Percentiles rank a stretch among this genome's conserved stretches.
Evolutionary conservation across 1,140 invertebrate species (phyloP).

Genomic region (Drosophila elegans): DNA sequence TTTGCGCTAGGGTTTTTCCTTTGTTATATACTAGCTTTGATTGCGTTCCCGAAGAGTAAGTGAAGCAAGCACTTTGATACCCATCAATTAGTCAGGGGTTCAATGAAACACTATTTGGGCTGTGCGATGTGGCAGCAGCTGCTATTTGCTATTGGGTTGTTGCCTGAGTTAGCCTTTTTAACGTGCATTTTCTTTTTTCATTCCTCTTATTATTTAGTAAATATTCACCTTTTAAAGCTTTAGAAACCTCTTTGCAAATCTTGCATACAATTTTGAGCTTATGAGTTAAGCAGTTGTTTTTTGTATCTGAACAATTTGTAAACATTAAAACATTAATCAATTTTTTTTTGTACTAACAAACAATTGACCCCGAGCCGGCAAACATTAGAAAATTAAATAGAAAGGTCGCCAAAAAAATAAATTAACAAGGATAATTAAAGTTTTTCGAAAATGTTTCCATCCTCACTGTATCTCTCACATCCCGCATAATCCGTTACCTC

Average conservation of each 20-base stretch:
- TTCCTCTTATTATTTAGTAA: too few species aligned
- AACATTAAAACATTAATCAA: too few species aligned
- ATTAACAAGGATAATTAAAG: background rate
- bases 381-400: too few species aligned
- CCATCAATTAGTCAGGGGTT: constrained; percentile 13
- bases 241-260: too few species aligned
- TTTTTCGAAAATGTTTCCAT: background rate
- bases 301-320: too few species aligned
- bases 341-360: too few species aligned
- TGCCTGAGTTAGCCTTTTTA: background rate
- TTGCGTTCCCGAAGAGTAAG: constrained; percentile 14
- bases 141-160: background rate
- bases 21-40: constrained; percentile 51
- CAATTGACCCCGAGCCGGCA: too few species aligned
- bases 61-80: constrained; percentile 32
- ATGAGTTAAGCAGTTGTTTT: too few species aligned
- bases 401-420: too few species aligned
- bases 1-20: constrained; percentile 37
- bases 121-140: background rate
- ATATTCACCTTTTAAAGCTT: too few species aligned
- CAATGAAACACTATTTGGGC: background rate
- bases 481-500: constrained; percentile 31
- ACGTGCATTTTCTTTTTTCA: too few species aligned
- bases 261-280: too few species aligned
- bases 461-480: background rate